These are phyloP conservation scores for Illadopsis cleaveri DNA, from an alignment of 2,113 vertebrate species.

Conservation along the genomic window DNA sequence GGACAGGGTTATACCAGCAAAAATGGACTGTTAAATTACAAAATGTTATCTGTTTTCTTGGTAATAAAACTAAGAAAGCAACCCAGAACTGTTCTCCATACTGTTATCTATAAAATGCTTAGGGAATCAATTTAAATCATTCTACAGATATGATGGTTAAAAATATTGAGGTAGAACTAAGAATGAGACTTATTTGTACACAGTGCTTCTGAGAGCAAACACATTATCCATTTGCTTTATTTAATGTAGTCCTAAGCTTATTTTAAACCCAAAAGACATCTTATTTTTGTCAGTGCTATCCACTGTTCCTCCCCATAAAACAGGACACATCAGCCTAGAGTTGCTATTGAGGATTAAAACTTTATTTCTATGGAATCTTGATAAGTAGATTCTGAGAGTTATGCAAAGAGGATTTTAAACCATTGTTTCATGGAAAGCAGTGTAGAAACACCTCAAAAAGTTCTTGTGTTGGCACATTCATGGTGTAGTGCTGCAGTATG, in stretches of 20 bases:
- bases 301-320: background rate
- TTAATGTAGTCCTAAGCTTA: background rate
- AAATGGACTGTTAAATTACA: background rate
- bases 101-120: background rate
- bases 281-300: background rate
- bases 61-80: background rate
- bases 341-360: background rate
- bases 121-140: background rate
- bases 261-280: background rate
- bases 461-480: background rate
- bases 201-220: background rate
- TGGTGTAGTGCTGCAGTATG: background rate
- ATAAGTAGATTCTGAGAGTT: background rate
- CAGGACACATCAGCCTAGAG: background rate
- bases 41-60: background rate
- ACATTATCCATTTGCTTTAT: background rate
- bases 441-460: background rate
- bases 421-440: background rate
- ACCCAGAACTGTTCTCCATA: background rate
- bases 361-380: background rate
- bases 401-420: background rate
- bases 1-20: background rate
- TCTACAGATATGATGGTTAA: background rate
- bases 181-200: background rate
- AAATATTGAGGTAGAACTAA: background rate